Base-by-base conservation (phyloP, 2,113 vertebrate genomes). In the Sciurus niger region DNA sequence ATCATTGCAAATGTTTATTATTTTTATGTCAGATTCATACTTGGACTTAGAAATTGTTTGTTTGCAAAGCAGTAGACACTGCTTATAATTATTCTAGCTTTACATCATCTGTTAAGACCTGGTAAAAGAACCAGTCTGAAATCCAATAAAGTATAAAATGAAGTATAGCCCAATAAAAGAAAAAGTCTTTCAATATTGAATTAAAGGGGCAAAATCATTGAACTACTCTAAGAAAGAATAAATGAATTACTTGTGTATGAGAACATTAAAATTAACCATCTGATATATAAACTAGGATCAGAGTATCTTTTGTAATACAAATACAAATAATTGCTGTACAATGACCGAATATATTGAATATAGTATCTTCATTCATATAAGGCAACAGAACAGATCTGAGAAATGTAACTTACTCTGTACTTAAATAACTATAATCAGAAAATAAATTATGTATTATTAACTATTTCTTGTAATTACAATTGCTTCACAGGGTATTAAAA, bases 61-160 rank as follows among this genome's bases (percentile, higher is more conserved):
- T 84, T 94, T 87, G 28, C 25, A 67, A 79, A 92, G 89, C 30
- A 92, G 48, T 74, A 53, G 43, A 34, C 80, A 82, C 34, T 89
- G 73, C 91, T 55, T 85, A 5, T 89, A 73, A 96, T 78, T 92
- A 89, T 96, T 83, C 76, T 73, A 48, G 14, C 65, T 96, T 76
- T 89, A 78, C 12, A 60, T 86, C 65, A 48, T 82, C 68, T 82
- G 7, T 80, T 84, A 88, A 77, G 30, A 77, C 40, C 9, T 85
- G 30, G 25, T 88, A 72, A 74, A 92, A 93, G 37, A 80, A 20
- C 37, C 80, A 93, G 32, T 80, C 37, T 60, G 43, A 72, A 88
- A 88, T 65, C 16, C 85, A 93, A n/a, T 96, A 55, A 95, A 94
- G 80, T 96, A 89, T 40, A 77, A 79, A 95, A 65, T 94, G 30